phyloP scores from a whole-genome alignment of 2,113 vertebrate species.

The Sula dactylatra region DNA sequence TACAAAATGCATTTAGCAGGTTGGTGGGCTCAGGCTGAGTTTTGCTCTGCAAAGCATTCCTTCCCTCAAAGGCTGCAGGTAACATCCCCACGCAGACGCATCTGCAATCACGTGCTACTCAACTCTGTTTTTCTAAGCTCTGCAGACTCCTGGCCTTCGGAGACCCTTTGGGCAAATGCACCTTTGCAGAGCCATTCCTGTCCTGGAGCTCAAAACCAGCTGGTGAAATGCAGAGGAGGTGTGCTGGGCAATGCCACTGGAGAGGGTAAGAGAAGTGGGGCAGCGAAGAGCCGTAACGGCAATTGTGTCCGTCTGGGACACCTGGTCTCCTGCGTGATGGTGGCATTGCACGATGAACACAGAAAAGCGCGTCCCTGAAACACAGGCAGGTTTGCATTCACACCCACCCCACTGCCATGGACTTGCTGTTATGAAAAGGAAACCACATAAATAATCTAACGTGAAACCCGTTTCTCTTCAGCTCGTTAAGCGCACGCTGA shows the following conservation, averaged over 20 bases:
- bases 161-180: neutral
- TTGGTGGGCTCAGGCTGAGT: neutral
- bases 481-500: neutral
- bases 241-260: neutral
- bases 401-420: neutral
- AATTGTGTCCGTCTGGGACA: rapidly evolving
- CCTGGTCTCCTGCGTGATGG: rapidly evolving
- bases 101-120: neutral
- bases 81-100: neutral
- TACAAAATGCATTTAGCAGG: neutral
- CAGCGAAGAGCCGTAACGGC: rapidly evolving
- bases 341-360: neutral
- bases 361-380: neutral
- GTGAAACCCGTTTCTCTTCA: neutral
- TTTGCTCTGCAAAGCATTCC: neutral
- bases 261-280: neutral
- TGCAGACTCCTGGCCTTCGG: neutral
- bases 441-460: rapidly evolving
- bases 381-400: neutral
- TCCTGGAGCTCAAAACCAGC: neutral
- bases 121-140: neutral
- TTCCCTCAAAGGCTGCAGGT: neutral
- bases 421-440: neutral
- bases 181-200: neutral
- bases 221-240: neutral